Conservation (phyloP, 2,113 vertebrate genomes). For the Corythornis cristatus region DNA sequence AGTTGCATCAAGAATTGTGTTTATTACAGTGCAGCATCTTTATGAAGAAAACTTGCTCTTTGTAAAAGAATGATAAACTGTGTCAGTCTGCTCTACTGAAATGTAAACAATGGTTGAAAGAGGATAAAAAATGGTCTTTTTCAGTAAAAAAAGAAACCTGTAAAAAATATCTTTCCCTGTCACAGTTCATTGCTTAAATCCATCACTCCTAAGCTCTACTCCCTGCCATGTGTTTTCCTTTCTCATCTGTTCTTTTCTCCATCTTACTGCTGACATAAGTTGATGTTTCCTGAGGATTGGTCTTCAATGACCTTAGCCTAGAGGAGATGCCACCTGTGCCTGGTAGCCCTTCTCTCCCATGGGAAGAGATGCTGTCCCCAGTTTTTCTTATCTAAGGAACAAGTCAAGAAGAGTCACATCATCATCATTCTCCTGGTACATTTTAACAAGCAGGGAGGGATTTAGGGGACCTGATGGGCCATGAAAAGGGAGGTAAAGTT, state of each 20-base stretch:
- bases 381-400: neutral
- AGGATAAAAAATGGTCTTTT: neutral
- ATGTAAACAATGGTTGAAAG: neutral
- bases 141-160: neutral
- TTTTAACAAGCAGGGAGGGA: neutral
- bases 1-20: neutral
- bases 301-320: neutral
- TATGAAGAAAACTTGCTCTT: neutral
- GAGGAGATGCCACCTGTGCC: neutral
- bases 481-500: neutral
- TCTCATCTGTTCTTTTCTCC: neutral
- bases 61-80: neutral
- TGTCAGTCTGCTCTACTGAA: neutral
- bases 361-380: neutral
- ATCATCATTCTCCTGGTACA: neutral
- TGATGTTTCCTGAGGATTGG: neutral
- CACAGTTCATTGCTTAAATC: neutral
- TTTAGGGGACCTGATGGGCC: neutral
- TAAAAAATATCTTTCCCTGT: neutral
- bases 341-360: neutral
- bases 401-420: neutral
- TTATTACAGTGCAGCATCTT: neutral
- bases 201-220: neutral
- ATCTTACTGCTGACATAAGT: neutral
- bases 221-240: neutral